Evolutionary conservation across 2,888 invertebrate genomes (phyloP).

Genomic region (Sesia apiformis): DNA sequence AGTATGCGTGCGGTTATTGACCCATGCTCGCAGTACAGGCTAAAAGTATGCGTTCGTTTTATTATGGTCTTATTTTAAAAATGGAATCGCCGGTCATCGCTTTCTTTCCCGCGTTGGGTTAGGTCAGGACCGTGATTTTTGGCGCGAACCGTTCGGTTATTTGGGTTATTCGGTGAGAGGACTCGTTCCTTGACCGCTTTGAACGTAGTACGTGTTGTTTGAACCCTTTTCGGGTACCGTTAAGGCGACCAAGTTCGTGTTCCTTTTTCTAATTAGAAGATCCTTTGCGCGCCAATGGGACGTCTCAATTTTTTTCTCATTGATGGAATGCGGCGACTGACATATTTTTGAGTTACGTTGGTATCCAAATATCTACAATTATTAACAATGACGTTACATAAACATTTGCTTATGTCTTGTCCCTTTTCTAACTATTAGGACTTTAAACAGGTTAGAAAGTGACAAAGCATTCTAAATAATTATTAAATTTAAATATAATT

Average conservation of each 20-base stretch:
- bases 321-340: no score
- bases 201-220: constrained; percentile 9
- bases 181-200: constrained; percentile 19
- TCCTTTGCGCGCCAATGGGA: no score
- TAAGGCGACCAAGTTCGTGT: background rate
- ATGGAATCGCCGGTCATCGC: constrained; percentile 57
- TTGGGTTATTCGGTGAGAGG: constrained; percentile 26
- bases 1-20: constrained; percentile 63
- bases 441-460: no score
- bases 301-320: no score
- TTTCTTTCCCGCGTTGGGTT: constrained; percentile 56
- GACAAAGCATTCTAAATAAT: no score
- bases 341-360: no score
- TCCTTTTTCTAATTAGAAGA: no score
- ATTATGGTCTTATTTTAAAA: constrained; percentile 74
- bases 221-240: background rate
- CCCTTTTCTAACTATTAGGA: no score
- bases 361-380: no score
- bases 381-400: no score
- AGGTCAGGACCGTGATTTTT: constrained; percentile 49
- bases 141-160: constrained; percentile 17
- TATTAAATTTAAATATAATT: no score
- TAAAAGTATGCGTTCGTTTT: constrained; percentile 74
- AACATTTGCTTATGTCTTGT: no score
- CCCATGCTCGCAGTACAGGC: constrained; percentile 71